Evolutionary conservation across 2,888 invertebrate genomes (phyloP), one percentile per base, ranked within the genome.

Genomic region (Pomacea canaliculata): DNA sequence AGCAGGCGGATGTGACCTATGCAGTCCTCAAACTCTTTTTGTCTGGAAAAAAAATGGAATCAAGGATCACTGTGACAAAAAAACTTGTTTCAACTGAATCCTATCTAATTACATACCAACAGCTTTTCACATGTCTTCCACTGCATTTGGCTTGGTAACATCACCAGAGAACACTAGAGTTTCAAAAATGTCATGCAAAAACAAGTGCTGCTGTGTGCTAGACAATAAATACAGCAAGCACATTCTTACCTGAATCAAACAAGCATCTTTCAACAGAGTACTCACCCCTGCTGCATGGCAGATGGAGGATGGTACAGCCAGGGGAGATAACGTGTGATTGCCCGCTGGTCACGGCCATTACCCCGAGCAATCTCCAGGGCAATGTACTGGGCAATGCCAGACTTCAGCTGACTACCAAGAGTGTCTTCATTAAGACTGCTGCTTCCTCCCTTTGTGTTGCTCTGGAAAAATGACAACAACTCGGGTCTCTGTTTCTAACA

Each of bases 321-420:
- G 0, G 98, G 98, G 80, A 97, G 92, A 90, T 95, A 95, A 82
- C 95, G 92, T 5, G 94, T 93, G 62, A 96, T 94, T 1, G 95
- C 94, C 87, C 95, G 93, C 89, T 95, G 95, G 88, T 97, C 97
- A 74, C 96, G 92, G 46, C 89, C 89, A 89, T 96, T 96, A 27
- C 89, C 96, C 76, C 96, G 92, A 0, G 97, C 96, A 89, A 99
- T 95, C 92, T 99, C 99, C 89, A 98, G 92, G 1, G 99, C 97
- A 73, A 98, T 84, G 83, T 90, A 92, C 88, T 93, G 93, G 0
- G 98, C 97, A 69, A 99, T 94, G 48, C 97, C 97, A 66, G 98
- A 97, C 92, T 99, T 99, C 74, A 99, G 93, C 71, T 97, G 96
- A 1, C 98, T 98, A 1, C 99, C 99, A 49, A 99, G 92, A 0